Evolutionary conservation across 92 coral and sea anemone species (phyloP).

Genomic region (Bergia sp.): DNA sequence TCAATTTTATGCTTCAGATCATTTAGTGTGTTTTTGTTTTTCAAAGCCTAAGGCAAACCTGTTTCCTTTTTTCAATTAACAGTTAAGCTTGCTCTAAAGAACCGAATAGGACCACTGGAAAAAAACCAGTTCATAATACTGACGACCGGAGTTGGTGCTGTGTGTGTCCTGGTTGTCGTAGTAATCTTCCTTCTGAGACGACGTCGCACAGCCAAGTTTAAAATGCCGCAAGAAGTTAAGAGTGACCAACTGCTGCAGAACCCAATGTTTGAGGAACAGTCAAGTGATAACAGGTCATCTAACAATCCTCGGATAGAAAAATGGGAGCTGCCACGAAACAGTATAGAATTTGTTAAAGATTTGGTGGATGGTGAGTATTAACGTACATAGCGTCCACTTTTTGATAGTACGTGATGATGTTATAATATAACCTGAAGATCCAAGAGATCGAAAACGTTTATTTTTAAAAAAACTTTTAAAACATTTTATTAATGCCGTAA

Average conservation of each 20-base stretch:
- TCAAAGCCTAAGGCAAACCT: neutral
- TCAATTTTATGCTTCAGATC: no score
- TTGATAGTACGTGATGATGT: no score
- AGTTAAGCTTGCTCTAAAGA: constrained; percentile 7
- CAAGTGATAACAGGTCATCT: constrained; percentile 45
- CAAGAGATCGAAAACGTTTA: no score
- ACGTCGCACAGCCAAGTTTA: constrained; percentile 49
- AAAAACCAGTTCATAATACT: constrained; percentile 11
- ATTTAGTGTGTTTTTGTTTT: no score
- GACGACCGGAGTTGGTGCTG: neutral
- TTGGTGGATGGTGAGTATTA: constrained; percentile 77
- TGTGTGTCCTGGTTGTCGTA: constrained; percentile 31
- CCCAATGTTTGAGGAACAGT: constrained; percentile 71
- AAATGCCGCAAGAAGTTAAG: constrained; percentile 50
- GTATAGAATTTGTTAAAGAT: constrained; percentile 81
- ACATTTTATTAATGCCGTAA: no score
- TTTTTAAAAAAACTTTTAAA: no score
- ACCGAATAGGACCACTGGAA: constrained; percentile 2
- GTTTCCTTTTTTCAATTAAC: neutral
- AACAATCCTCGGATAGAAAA: constrained; percentile 63
- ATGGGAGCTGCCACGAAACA: constrained; percentile 82
- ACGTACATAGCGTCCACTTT: no score
- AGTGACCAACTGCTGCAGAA: constrained; percentile 72
- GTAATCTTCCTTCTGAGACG: constrained; percentile 23
- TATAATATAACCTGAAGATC: no score